These are phyloP conservation scores for Leptonema lineaticorne DNA, from an alignment of 1,140 invertebrate genomes.

Conservation along the genomic window DNA sequence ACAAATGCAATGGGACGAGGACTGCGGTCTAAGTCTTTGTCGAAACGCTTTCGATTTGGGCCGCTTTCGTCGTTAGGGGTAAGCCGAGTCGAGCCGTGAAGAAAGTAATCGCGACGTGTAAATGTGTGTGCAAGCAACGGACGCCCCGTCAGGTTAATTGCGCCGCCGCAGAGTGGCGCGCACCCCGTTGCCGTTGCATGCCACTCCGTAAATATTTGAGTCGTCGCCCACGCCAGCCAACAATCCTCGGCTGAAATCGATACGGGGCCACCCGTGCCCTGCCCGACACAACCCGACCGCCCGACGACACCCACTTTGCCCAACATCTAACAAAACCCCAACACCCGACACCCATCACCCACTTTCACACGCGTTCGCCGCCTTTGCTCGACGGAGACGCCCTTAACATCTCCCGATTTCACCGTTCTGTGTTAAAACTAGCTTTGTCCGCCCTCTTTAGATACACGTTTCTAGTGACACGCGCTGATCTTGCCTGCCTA, in stretches of 20 bases:
- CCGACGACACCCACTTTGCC: no score
- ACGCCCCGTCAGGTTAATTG: constrained; percentile 19
- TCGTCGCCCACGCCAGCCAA: constrained; percentile 23
- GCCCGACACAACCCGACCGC: background rate
- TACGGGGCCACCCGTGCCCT: background rate
- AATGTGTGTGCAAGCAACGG: background rate
- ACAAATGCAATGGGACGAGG: no score
- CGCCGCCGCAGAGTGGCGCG: constrained; percentile 26
- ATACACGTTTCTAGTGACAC: no score
- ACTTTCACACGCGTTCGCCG: constrained; percentile 1
- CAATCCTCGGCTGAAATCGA: constrained; percentile 27
- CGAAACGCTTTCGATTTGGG: no score
- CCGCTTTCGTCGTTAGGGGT: background rate
- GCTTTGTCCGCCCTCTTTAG: background rate
- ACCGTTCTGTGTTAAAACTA: background rate
- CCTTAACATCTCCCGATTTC: background rate
- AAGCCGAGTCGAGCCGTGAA: no score
- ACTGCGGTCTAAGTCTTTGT: no score
- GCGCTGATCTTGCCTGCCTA: no score
- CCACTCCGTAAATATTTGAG: constrained; percentile 26
- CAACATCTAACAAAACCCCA: no score
- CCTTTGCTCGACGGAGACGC: background rate
- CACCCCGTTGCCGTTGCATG: constrained; percentile 19
- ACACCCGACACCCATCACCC: no score
- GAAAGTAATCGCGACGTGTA: background rate